A percentile compares a stretch with the other conserved stretches of the same genome.
phyloP scores from a whole-genome alignment of 2,797 vertebrate genomes.

The Enteromius radiatus region DNA sequence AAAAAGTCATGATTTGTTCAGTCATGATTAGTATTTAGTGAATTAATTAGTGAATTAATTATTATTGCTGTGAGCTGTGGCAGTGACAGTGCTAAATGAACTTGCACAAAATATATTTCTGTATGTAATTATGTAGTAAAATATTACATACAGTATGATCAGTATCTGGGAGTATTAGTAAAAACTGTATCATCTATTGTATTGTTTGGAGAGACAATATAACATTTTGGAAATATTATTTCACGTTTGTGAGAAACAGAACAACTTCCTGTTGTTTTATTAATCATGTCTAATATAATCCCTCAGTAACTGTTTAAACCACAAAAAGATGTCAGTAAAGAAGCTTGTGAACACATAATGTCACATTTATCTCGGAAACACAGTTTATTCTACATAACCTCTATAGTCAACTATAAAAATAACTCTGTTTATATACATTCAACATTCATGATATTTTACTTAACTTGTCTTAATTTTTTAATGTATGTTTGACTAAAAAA shows the following conservation, averaged over 20 bases:
- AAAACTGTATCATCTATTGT: neutral
- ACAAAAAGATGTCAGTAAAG: neutral
- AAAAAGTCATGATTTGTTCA: neutral
- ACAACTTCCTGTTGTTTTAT: neutral
- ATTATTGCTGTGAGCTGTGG: neutral
- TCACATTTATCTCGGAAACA: neutral
- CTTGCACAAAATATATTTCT: neutral
- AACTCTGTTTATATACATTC: too few relatives aligned
- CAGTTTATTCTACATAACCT: too few relatives aligned
- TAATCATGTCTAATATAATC: neutral
- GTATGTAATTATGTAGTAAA: neutral
- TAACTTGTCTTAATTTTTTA: too few relatives aligned
- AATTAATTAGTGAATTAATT: neutral
- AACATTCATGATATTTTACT: too few relatives aligned
- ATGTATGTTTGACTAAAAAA: too few relatives aligned
- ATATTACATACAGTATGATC: neutral
- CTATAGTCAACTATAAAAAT: too few relatives aligned
- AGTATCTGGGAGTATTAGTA: neutral
- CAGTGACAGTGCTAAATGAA: neutral
- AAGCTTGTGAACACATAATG: neutral
- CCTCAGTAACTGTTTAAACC: neutral
- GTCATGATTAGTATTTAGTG: neutral
- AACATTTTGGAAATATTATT: neutral
- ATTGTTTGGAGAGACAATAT: neutral
- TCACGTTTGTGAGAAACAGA: neutral